Evolutionary conservation across 2,888 invertebrate genomes (phyloP).

Genomic region (Cosmopolites sordidus): DNA sequence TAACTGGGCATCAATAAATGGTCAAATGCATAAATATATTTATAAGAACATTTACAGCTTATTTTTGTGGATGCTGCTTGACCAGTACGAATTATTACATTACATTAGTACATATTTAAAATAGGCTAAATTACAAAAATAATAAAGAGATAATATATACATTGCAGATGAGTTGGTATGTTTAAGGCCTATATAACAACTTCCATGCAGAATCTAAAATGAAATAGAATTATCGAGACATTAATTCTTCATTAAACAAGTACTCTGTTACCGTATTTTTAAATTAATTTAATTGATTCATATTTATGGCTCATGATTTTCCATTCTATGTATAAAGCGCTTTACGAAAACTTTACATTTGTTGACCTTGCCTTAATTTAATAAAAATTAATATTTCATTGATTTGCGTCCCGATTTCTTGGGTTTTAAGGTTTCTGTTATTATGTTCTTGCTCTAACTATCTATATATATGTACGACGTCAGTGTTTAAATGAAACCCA

Average conservation of each 20-base stretch:
- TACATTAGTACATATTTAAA: too few relatives aligned
- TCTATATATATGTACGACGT: neutral
- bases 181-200: too few relatives aligned
- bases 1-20: too few relatives aligned
- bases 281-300: conserved; percentile 12
- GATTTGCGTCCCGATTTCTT: neutral
- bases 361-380: neutral
- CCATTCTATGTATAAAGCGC: neutral
- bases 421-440: neutral
- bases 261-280: conserved; percentile 16
- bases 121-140: too few relatives aligned
- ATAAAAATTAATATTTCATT: too few relatives aligned
- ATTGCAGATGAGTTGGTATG: too few relatives aligned
- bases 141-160: too few relatives aligned
- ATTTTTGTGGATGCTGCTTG: too few relatives aligned
- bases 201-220: neutral
- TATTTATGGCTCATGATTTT: conserved; percentile 5
- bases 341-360: conserved; percentile 19
- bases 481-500: conserved; percentile 13
- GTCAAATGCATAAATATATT: too few relatives aligned
- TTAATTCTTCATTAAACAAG: conserved; percentile 11
- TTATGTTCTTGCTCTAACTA: neutral
- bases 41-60: too few relatives aligned
- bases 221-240: conserved; percentile 11
- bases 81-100: too few relatives aligned